phyloP scores from a whole-genome alignment of 2,888 invertebrate genomes.

The Sepiola atlantica region DNA sequence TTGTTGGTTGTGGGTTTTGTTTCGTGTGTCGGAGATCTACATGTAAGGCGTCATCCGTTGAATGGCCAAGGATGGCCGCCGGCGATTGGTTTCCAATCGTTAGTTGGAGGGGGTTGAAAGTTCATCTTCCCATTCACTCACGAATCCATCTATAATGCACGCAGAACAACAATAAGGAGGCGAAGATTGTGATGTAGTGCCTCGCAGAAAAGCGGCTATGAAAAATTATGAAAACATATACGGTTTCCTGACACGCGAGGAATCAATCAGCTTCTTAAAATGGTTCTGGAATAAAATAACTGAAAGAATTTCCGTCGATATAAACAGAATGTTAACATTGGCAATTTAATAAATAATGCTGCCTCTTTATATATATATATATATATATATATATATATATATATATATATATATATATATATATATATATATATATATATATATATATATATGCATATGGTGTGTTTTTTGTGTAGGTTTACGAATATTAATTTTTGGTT shows the following conservation, averaged over 20 bases:
- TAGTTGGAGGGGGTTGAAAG: not conserved
- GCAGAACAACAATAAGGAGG: conserved; percentile 3
- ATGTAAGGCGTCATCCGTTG: not conserved
- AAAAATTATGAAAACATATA: conserved; percentile 11
- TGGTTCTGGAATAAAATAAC: not conserved
- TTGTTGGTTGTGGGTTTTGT: not conserved
- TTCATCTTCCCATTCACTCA: not conserved
- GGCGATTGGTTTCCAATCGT: not conserved
- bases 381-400: too few species aligned
- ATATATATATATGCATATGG: too few species aligned
- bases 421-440: too few species aligned
- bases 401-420: too few species aligned
- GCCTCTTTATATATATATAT: not conserved
- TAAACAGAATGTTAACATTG: conserved; percentile 3
- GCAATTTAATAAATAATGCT: not conserved
- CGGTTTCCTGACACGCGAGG: conserved; percentile 4
- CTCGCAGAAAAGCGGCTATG: conserved; percentile 1
- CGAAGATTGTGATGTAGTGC: not conserved
- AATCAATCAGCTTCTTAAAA: not conserved
- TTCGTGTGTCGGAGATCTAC: not conserved
- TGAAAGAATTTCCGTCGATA: conserved; percentile 21
- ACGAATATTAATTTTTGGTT: not conserved
- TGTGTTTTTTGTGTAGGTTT: not conserved
- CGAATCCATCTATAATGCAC: not conserved
- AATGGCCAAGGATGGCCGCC: not conserved